Percentiles rank a stretch among this genome's conserved stretches.
Conservation (phyloP, 53 echinoderm and acorn worm species). For the Stichopus horrens region DNA sequence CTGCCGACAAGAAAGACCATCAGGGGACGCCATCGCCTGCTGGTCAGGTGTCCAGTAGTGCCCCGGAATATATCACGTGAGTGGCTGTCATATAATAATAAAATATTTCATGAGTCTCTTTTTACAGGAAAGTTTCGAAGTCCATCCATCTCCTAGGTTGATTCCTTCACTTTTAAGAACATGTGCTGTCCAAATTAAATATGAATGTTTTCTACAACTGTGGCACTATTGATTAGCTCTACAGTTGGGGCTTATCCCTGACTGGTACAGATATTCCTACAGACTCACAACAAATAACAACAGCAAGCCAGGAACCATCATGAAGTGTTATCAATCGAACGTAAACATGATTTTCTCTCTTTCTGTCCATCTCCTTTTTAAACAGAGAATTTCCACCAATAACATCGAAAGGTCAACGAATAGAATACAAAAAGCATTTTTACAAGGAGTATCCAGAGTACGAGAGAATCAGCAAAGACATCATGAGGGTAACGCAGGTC, state of each 20-base stretch:
- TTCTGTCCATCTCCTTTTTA: neutral
- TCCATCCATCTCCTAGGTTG: too few species aligned
- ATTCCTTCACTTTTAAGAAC: too few species aligned
- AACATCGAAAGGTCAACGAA: slow-evolving; percentile 72
- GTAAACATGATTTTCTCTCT: neutral
- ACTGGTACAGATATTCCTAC: too few species aligned
- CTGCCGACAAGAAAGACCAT: neutral
- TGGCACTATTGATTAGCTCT: too few species aligned
- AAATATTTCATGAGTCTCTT: too few species aligned
- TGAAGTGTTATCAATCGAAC: too few species aligned
- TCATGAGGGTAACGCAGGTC: slow-evolving; percentile 57
- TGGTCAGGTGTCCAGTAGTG: slow-evolving; percentile 37
- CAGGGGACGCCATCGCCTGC: slow-evolving; percentile 36
- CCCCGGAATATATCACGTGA: slow-evolving; percentile 35
- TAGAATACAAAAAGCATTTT: slow-evolving; percentile 77
- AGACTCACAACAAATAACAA: too few species aligned
- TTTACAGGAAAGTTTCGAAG: too few species aligned
- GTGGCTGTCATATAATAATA: neutral
- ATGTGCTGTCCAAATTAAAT: too few species aligned
- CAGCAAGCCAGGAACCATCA: too few species aligned
- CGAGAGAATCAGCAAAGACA: slow-evolving; percentile 60
- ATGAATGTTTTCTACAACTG: too few species aligned
- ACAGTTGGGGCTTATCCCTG: too few species aligned
- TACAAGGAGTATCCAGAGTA: slow-evolving; percentile 77
- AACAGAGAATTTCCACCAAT: slow-evolving; percentile 78